A percentile compares a stretch with the other conserved stretches of the same genome.
phyloP scores from a whole-genome alignment of 2,797 vertebrate genomes.

The Eurystomus glaucurus region DNA sequence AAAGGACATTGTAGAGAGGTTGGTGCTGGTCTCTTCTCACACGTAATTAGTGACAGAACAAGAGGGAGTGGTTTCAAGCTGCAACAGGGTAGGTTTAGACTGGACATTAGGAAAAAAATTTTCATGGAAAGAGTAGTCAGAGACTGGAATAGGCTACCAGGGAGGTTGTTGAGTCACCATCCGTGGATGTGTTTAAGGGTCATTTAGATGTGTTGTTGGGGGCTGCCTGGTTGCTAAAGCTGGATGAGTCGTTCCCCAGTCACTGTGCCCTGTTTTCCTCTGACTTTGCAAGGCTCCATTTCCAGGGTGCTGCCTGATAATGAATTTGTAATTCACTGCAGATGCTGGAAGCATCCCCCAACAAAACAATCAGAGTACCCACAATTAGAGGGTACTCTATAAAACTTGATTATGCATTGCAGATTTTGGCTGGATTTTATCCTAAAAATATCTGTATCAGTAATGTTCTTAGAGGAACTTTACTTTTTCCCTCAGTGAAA shows the following conservation, averaged over 20 bases:
- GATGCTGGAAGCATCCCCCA: not conserved
- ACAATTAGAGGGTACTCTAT: not conserved
- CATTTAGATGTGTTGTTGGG: too few relatives aligned
- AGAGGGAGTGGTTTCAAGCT: too few relatives aligned
- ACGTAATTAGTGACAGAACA: too few relatives aligned
- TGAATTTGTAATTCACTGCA: not conserved
- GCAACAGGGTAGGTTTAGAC: too few relatives aligned
- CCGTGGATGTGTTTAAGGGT: too few relatives aligned
- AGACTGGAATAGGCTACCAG: too few relatives aligned
- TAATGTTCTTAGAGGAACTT: not conserved
- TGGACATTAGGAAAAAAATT: too few relatives aligned
- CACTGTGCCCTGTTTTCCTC: rapidly evolving
- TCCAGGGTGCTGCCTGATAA: rapidly evolving
- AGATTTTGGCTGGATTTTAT: not conserved
- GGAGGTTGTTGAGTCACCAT: too few relatives aligned
- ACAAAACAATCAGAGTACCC: not conserved
- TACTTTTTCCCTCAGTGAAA: not conserved
- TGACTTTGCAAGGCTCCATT: not conserved
- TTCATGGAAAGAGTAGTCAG: too few relatives aligned
- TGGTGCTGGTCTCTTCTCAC: too few relatives aligned
- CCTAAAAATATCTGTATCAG: not conserved
- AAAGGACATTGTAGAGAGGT: too few relatives aligned
- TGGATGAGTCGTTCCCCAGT: not conserved
- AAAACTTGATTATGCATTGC: not conserved
- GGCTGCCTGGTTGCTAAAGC: not conserved